Conservation (phyloP, 1,140 invertebrate species). For the Pollicipes pollicipes region DNA sequence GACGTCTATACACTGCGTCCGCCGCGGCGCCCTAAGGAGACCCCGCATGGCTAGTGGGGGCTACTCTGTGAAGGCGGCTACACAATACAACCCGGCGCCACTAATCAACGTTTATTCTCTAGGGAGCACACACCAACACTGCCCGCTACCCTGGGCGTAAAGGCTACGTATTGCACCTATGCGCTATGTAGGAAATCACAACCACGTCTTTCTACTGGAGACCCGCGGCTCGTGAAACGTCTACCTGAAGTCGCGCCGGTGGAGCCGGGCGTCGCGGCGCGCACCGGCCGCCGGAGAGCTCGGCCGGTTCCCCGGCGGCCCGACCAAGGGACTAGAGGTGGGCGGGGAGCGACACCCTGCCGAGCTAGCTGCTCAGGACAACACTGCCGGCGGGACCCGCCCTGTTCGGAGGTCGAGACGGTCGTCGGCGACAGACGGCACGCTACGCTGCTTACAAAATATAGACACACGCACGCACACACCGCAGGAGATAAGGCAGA, state of each 20-base stretch:
- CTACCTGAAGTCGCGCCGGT: too few relatives aligned
- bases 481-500: background rate
- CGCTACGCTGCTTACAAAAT: background rate
- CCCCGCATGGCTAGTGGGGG: too few relatives aligned
- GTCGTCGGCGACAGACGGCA: too few relatives aligned
- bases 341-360: too few relatives aligned
- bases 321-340: too few relatives aligned
- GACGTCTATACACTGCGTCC: background rate
- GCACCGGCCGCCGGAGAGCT: too few relatives aligned
- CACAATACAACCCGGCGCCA: background rate
- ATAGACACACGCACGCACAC: background rate
- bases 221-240: too few relatives aligned
- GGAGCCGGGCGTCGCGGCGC: too few relatives aligned
- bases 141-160: background rate
- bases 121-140: background rate
- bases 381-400: too few relatives aligned
- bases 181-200: background rate
- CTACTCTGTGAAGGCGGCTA: background rate
- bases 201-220: background rate
- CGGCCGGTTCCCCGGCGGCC: too few relatives aligned
- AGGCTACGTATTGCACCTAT: background rate
- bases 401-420: too few relatives aligned
- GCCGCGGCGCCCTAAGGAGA: background rate
- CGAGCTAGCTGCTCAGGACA: too few relatives aligned
- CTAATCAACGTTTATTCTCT: constrained; percentile 1